phyloP scores from a whole-genome alignment of 2,797 vertebrate genomes.

The Alfaro cultratus region DNA sequence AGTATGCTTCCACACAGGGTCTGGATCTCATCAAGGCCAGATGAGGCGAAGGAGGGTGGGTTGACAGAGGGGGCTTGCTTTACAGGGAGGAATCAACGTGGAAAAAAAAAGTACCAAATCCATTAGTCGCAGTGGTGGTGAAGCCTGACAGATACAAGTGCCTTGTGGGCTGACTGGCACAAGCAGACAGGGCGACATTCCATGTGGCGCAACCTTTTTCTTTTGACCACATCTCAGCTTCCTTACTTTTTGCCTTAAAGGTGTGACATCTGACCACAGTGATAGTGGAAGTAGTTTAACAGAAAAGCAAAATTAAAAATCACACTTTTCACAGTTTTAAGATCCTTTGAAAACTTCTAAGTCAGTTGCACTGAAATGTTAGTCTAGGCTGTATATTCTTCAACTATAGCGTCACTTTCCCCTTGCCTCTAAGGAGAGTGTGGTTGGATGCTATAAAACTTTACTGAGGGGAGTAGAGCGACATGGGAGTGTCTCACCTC shows the following conservation, averaged over 20 bases:
- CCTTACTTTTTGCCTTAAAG: constrained; percentile 26
- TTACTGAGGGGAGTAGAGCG: constrained; percentile 77
- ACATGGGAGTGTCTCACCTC: constrained; percentile 80
- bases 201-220: constrained; percentile 27
- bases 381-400: constrained; percentile 71
- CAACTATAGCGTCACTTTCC: constrained; percentile 76
- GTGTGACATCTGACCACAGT: constrained; percentile 31
- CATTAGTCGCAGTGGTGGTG: constrained; percentile 73
- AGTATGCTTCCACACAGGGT: constrained; percentile 83
- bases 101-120: constrained; percentile 75
- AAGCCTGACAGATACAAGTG: constrained; percentile 70
- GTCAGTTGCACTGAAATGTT: constrained; percentile 48
- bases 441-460: constrained; percentile 80
- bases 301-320: constrained; percentile 45
- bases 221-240: constrained; percentile 32
- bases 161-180: constrained; percentile 59
- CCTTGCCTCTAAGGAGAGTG: constrained; percentile 70
- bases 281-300: constrained; percentile 37
- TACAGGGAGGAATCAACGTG: constrained; percentile 70
- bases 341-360: constrained; percentile 50
- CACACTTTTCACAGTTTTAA: constrained; percentile 53
- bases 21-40: constrained; percentile 87
- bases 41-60: constrained; percentile 77
- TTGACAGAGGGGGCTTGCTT: constrained; percentile 69
- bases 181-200: constrained; percentile 27